Evolutionary conservation across 2,797 vertebrate genomes (phyloP).

Genomic region (Notolabrus celidotus): DNA sequence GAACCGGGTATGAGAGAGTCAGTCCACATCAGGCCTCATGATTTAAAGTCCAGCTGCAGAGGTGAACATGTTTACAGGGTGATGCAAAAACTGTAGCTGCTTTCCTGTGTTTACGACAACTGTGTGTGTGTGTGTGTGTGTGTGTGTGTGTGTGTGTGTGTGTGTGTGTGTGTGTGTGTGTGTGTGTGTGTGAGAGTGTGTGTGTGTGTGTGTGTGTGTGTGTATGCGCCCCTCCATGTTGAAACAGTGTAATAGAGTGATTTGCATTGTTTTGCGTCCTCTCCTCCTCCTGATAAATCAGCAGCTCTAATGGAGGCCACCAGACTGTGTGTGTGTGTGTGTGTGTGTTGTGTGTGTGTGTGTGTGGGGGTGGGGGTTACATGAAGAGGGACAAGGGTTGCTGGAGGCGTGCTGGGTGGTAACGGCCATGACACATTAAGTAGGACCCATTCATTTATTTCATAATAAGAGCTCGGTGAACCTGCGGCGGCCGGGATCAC

Average conservation of each 20-base stretch:
- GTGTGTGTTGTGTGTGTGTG: background rate
- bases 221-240: background rate
- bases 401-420: slow-evolving; percentile 19
- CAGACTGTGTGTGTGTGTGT: background rate
- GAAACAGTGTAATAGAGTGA: slow-evolving; percentile 20
- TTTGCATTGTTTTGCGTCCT: slow-evolving; percentile 27
- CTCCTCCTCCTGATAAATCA: slow-evolving; percentile 40
- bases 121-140: too few relatives aligned
- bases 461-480: slow-evolving; percentile 28
- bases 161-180: too few relatives aligned
- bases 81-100: too few relatives aligned
- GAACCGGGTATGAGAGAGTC: too few relatives aligned
- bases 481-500: background rate
- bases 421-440: slow-evolving; percentile 44
- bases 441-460: slow-evolving; percentile 42
- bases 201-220: too few relatives aligned
- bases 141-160: too few relatives aligned
- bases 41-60: too few relatives aligned
- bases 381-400: background rate
- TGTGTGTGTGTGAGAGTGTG: too few relatives aligned
- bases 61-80: too few relatives aligned
- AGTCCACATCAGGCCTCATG: too few relatives aligned
- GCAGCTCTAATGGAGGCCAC: slow-evolving; percentile 21
- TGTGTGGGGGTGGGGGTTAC: background rate
- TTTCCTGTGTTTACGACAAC: too few relatives aligned